Base-by-base conservation (phyloP, 2,888 invertebrate species). In the Sarcophaga carnaria region DNA sequence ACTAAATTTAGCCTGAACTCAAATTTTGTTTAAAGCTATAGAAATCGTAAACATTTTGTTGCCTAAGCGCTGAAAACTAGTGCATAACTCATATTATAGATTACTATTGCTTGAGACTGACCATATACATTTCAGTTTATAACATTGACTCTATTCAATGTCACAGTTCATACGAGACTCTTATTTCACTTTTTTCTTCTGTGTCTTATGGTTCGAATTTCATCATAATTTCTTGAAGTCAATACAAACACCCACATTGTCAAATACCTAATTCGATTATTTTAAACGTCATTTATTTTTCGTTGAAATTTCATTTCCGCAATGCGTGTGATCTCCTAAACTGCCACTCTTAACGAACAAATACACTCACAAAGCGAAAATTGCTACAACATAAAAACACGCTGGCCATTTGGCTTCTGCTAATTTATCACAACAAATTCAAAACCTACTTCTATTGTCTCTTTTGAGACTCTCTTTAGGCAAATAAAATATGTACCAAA, bases 261-360 rank as follows among this genome's bases (percentile, higher is more conserved):
- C 22, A 27, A 71, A 62, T 37, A 37, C 37, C 37, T 37, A 2
- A 37, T 10, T 8, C 37, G 59, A 66, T 66, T 80, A 60, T 72
- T 66, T 37, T 60, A 2, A 3, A 20, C 37, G 45, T 22, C 22
- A 70, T 64, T 79, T 80, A 2, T 70, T 79, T 80, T 67, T 45
- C 1, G 10, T 37, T 37, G 10, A 37, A 37, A 37, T 37, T 75
- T 67, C 17, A 67, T 85, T 85, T 82, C 72, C 49, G 66, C 69
- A 64, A 64, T 66, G 85, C 72, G 47, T 85, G 79, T 70, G 78
- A 82, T 85, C 76, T 72, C 62, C 64, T 54, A 64, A 64, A 47
- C 47, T 66, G 45, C 22, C 60, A 62, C 60, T 62, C 60, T 72
- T 54, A 22, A 25, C 14, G 37, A 49, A 49, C 12, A 63, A 2